Evolutionary conservation across 1,140 invertebrate genomes (phyloP), one percentile per base, ranked within the genome.

Genomic region (Pemphigus obesinymphae): DNA sequence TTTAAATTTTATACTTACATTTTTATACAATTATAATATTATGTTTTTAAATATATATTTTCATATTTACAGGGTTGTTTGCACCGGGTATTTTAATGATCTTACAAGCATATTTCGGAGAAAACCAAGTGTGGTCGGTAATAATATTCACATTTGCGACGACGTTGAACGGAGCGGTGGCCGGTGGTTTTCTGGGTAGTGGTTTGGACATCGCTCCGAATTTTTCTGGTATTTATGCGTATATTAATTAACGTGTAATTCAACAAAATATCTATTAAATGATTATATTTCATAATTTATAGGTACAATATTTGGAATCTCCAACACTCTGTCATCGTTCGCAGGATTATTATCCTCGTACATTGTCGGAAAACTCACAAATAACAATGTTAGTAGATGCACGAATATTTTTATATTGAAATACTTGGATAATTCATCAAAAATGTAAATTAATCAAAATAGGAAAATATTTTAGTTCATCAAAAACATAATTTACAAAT

Each of bases 121-220:
- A 90, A 84, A 89, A 92, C 86, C 89, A 90, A n/a, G 85, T 88
- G 20, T 89, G 91, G 83, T 92, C 93, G 0, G 91, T 95, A 15
- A 87, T 89, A 0, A 92, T 95, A 82, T 94, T 95, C 85, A 95
- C 93, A 0, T 85, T 90, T 8, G 91, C 91, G 0, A 85, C 95
- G 1, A 96, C 95, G 31, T 91, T 95, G 83, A 95, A 94, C 85
- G 95, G 95, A n/a, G 92, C 91, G 0, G 94, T 96, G 11, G 95
- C 94, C 0, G 94, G 93, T 45, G 95, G 95, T 7, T 96, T 95
- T 86, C 89, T 96, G 29, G 92, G 95, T 76, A 97, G 96, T 85
- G 94, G 93, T 31, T 88, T 96, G 55, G 95, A 97, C 85, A 96
- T 97, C 85, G 95, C 95, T 3, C 95, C 94, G 7, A 94, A 95